Evolutionary conservation across 2,888 invertebrate genomes (phyloP), one percentile per base, ranked within the genome.

Genomic region (Elysia crispata): DNA sequence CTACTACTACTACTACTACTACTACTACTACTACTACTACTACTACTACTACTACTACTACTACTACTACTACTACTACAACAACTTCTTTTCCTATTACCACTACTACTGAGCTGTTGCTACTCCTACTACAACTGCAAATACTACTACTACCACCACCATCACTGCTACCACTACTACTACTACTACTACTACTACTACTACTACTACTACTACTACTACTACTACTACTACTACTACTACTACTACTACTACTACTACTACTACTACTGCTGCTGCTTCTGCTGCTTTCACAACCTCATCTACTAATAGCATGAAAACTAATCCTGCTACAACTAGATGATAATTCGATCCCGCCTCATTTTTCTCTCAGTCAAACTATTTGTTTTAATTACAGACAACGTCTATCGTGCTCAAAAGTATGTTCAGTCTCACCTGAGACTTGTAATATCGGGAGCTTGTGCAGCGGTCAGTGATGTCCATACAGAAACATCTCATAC

Each of bases 401-500:
- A n/a, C n/a, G n/a, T n/a, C n/a, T n/a, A n/a, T n/a, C n/a, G n/a
- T n/a, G n/a, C n/a, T n/a, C n/a, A n/a, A 41, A 41, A 41, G 41
- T 3, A 6, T 11, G 41, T 5, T 23, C 23, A 28, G n/a, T 80
- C 86, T 85, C 73, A 90, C 90, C 81, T 83, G 81, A 62, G 87
- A 87, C 62, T 88, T 83, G 83, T 86, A 88, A 77, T 88, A 89
- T 75, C 79, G 85, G 30, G 90, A 90, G 89, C 97, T 97, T 85
- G 94, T 94, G 91, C 99, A 99, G 79, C 95, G 94, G 66, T 94
- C 94, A 0, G 97, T 95, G 79, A 96, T 95, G 0, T 98, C 98
- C 91, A 98, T 98, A 92, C 99, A 99, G 95, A 97, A 99, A 92
- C 99, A 99, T 13, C 85, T 77, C 18, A 88, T 83, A 82, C 99